phyloP scores from a whole-genome alignment of 2,888 invertebrate genomes.

The Trachelus troglodyta region DNA sequence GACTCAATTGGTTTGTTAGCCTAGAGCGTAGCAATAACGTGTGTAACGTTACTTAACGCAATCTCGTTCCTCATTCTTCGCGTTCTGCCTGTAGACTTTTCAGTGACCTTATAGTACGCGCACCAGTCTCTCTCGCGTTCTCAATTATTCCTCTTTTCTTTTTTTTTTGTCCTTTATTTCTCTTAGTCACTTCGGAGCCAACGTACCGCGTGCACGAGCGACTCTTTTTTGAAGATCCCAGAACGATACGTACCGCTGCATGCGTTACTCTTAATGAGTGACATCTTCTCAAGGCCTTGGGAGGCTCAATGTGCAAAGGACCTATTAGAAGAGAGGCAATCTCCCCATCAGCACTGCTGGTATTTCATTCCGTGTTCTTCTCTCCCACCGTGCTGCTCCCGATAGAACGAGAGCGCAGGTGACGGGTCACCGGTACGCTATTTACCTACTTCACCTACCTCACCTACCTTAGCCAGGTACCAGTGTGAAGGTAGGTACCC shows the following conservation, averaged over 20 bases:
- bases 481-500: neutral
- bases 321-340: neutral
- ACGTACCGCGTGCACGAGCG: neutral
- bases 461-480: slow-evolving; percentile 32
- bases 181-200: neutral
- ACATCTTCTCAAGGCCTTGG: neutral
- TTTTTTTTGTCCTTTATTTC: neutral
- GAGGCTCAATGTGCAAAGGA: neutral
- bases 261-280: neutral
- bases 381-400: slow-evolving; percentile 58
- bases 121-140: neutral
- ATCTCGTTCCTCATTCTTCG: neutral
- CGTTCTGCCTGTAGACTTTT: neutral
- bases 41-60: neutral
- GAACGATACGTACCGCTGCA: neutral
- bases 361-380: slow-evolving; percentile 35
- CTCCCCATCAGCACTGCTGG: neutral
- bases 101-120: neutral
- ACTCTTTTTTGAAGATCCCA: neutral
- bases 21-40: neutral
- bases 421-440: slow-evolving; percentile 66
- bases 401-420: slow-evolving; percentile 66
- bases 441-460: slow-evolving; percentile 65
- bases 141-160: too few species aligned
- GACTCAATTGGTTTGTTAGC: neutral